A percentile compares a stretch with the other conserved stretches of the same genome.
Evolutionary conservation across 2,888 invertebrate species (phyloP).

Genomic region (Caenorhabditis panamensis): DNA sequence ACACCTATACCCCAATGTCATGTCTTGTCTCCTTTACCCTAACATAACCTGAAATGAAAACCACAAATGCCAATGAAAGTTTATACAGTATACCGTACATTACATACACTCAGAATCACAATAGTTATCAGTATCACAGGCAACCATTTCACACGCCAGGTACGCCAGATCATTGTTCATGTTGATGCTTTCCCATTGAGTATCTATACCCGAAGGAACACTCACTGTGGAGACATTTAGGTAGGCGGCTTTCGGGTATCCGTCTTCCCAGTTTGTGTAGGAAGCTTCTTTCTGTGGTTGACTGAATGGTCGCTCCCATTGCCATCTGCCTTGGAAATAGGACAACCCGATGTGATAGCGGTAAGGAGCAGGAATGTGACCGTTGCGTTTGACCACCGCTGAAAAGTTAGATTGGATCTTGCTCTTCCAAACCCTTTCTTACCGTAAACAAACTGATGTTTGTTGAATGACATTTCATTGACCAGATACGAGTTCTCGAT

Average conservation of each 20-base stretch:
- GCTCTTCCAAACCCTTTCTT: background rate
- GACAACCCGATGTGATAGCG: slow-evolving; percentile 47
- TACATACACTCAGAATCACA: background rate
- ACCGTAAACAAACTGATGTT: slow-evolving; percentile 30
- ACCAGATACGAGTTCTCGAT: slow-evolving; percentile 12
- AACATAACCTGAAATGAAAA: background rate
- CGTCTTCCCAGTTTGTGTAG: slow-evolving; percentile 18
- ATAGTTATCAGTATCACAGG: slow-evolving; percentile 34
- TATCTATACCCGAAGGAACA: too few relatives aligned
- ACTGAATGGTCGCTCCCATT: slow-evolving; percentile 2
- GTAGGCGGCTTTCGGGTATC: background rate
- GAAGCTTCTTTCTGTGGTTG: background rate
- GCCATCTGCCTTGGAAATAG: background rate
- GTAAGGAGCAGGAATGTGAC: background rate
- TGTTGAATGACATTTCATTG: slow-evolving; percentile 20
- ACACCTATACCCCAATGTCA: background rate
- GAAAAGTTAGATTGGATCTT: background rate
- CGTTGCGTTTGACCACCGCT: background rate
- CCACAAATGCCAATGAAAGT: too few relatives aligned
- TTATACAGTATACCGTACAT: too few relatives aligned
- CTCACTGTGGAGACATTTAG: background rate
- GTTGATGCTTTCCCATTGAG: slow-evolving; percentile 21
- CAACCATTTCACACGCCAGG: slow-evolving; percentile 15
- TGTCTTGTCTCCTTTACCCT: background rate
- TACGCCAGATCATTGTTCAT: background rate